phyloP scores from a whole-genome alignment of 2,113 vertebrate genomes.

The Tenebrosternarchus preto region DNA sequence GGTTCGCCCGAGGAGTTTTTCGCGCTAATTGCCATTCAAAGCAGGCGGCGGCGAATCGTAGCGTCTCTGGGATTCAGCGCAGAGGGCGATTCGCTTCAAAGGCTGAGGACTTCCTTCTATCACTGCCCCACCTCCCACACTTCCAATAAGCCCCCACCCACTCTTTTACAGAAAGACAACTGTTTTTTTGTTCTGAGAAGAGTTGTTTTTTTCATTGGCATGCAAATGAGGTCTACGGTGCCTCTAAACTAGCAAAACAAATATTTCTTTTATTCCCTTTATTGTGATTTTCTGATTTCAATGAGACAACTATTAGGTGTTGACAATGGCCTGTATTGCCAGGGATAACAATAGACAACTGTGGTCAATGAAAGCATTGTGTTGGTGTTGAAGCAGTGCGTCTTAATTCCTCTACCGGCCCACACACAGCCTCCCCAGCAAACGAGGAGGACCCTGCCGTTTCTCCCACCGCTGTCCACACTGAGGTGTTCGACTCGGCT shows the following conservation, averaged over 20 bases:
- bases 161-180: conserved; percentile 69
- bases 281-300: conserved; percentile 74
- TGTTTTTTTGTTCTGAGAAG: conserved; percentile 78
- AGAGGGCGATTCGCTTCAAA: conserved; percentile 66
- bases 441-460: conserved; percentile 14
- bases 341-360: conserved; percentile 26
- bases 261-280: conserved; percentile 68
- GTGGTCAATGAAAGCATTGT: conserved; percentile 35
- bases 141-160: conserved; percentile 1
- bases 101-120: conserved; percentile 80
- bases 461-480: conserved; percentile 32
- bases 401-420: conserved; percentile 1
- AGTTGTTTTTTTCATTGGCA: conserved; percentile 71
- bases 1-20: conserved; percentile 64
- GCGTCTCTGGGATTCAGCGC: conserved; percentile 74
- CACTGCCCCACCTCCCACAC: conserved; percentile 50
- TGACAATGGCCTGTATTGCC: conserved; percentile 36
- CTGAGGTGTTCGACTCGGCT: conserved; percentile 20
- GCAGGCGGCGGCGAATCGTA: conserved; percentile 68
- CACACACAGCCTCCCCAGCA: conserved; percentile 12
- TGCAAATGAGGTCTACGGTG: conserved; percentile 74
- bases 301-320: conserved; percentile 70
- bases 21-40: conserved; percentile 80
- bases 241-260: conserved; percentile 76
- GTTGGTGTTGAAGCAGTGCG: conserved; percentile 4